Base-by-base conservation (phyloP, 1,140 invertebrate genomes). In the Vollenhovia emeryi region DNA sequence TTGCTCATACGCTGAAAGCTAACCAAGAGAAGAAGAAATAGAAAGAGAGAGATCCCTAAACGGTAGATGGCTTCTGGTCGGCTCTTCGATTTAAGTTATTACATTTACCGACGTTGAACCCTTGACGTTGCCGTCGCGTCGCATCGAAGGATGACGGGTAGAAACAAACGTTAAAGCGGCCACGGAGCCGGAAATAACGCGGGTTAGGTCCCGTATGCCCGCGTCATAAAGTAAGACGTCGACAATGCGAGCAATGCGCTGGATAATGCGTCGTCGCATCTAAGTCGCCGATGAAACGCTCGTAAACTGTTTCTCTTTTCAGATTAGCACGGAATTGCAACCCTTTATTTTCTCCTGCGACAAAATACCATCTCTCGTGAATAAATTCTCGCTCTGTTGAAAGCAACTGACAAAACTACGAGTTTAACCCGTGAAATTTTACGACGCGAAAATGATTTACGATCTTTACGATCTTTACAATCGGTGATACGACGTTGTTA, bases 181-280 rank as follows among this genome's bases (percentile, higher is more conserved):
- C 87, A 88, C 50, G 62, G 75, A 82, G 33, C 50, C 86, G 88
- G 88, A 90, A 90, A 57, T 90, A 90, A 90, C 79, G 36, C 36
- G 43, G 57, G 24, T 57, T 11, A 52, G 79, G 24, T 43, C 62
- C 50, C 55, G 36, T 36, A 43, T 2, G 62, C 33, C 62, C 55
- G 75, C 24, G 50, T 85, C 87, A 36, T 90, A 90, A 90, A 90
- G 69, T 33, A 89, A 69, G 9, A 24, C 2, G 60, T 11, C 48
- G 52, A 89, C 87, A 89, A 89, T 89, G 84, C 30, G 59, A 89
- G 78, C 85, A 89, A 79, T 62, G 78, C 83, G 52, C 59, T 30
- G 88, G 71, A 86, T 89, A 84, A 89, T 89, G 45, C 84, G 66
- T 43, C 21, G 40, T 59, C 43, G 64, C 43, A 55, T 52, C 43